phyloP scores from a whole-genome alignment of 2,797 vertebrate genomes.

The Cynopterus sphinx region DNA sequence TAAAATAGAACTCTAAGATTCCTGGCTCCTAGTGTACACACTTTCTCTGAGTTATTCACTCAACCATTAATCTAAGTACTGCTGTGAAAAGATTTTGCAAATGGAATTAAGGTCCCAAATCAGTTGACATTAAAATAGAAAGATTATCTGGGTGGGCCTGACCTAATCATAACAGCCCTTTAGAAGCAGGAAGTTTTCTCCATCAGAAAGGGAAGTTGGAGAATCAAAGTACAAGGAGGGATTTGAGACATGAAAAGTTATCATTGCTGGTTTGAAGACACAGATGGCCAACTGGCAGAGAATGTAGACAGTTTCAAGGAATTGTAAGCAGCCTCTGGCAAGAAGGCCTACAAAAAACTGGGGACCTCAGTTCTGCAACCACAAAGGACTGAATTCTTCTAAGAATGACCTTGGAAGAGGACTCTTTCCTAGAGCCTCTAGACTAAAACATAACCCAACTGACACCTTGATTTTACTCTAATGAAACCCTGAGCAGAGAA shows the following conservation, averaged over 20 bases:
- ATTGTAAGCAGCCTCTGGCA: not conserved
- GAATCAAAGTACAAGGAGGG: not conserved
- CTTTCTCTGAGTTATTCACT: not conserved
- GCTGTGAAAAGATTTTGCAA: constrained; percentile 13
- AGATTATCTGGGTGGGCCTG: not conserved
- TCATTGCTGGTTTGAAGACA: not conserved
- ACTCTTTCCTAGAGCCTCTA: not conserved
- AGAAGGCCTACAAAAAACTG: not conserved
- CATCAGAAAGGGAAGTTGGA: not conserved
- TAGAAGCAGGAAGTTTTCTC: not conserved
- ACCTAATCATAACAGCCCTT: constrained; percentile 6
- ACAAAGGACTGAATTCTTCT: not conserved
- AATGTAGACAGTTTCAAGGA: not conserved
- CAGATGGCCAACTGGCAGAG: not conserved
- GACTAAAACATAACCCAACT: not conserved
- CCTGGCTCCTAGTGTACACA: not conserved
- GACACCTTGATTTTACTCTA: not conserved
- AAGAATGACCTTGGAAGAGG: not conserved
- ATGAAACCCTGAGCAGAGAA: not conserved
- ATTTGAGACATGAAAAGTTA: not conserved
- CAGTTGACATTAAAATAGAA: constrained; percentile 19
- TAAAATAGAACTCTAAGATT: not conserved
- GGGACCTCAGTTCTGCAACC: not conserved
- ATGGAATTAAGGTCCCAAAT: constrained; percentile 43
- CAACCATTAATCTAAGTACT: not conserved